These are phyloP conservation scores for Drosophila pegasa DNA, from an alignment of 2,888 invertebrate genomes.

Conservation along the genomic window DNA sequence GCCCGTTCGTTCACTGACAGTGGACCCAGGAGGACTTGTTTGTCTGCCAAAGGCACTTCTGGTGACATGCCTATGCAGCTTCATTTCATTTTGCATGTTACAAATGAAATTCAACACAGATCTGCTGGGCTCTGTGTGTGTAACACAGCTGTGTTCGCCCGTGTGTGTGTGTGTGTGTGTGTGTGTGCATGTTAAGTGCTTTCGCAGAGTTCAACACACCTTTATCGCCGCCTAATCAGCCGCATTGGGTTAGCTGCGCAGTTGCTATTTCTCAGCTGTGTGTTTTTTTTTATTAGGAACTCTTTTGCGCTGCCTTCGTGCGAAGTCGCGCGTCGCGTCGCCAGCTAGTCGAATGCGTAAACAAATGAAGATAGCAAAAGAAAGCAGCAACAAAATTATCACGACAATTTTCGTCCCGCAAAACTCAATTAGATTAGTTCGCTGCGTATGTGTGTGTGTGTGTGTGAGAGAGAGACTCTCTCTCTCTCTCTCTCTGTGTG, in stretches of 20 bases:
- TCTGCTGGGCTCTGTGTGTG: neutral
- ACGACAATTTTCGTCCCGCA: constrained; percentile 19
- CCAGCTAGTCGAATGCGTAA: constrained; percentile 54
- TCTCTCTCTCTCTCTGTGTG: constrained; percentile 12
- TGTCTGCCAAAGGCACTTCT: neutral
- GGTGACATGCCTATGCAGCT: neutral
- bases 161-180: neutral
- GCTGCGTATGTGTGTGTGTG: constrained; percentile 15
- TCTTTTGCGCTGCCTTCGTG: constrained; percentile 33
- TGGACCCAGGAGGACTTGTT: neutral
- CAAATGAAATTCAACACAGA: neutral
- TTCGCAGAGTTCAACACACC: constrained; percentile 70
- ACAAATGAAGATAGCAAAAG: constrained; percentile 63
- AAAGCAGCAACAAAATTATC: constrained; percentile 55
- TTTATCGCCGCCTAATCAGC: constrained; percentile 65
- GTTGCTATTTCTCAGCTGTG: constrained; percentile 11
- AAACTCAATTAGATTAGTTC: constrained; percentile 40
- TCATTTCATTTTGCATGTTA: neutral
- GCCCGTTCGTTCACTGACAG: neutral
- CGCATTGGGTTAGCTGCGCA: constrained; percentile 42
- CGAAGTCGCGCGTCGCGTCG: constrained; percentile 20
- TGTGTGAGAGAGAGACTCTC: neutral
- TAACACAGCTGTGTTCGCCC: neutral
- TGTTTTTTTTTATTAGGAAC: constrained; percentile 33
- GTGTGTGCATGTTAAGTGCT: constrained; percentile 32